phyloP scores from a whole-genome alignment of 2,888 invertebrate species.

The Parthenolecanium corni region DNA sequence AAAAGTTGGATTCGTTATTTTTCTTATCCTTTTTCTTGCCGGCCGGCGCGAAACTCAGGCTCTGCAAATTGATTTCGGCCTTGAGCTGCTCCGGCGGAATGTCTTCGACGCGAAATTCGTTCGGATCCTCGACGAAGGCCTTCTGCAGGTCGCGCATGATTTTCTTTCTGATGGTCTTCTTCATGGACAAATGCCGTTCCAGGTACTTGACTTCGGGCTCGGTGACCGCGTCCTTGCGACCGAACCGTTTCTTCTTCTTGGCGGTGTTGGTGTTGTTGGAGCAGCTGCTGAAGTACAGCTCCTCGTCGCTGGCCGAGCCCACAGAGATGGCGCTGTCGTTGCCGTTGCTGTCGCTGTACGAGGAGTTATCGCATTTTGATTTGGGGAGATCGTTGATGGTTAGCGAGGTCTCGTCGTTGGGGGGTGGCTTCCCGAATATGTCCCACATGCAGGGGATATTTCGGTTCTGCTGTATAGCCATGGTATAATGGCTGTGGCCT shows the following conservation, averaged over 20 bases:
- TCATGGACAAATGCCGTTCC: slow-evolving; percentile 73
- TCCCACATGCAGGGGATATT: slow-evolving; percentile 66
- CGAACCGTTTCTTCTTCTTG: slow-evolving; percentile 34
- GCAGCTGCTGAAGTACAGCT: slow-evolving; percentile 33
- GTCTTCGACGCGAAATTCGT: slow-evolving; percentile 58
- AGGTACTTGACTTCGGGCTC: slow-evolving; percentile 61
- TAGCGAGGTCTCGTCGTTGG: slow-evolving; percentile 39
- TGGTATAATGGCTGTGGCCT: slow-evolving; percentile 2
- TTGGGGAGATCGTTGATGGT: slow-evolving; percentile 38
- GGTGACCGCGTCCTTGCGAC: slow-evolving; percentile 54
- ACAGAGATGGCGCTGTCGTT: slow-evolving; percentile 40
- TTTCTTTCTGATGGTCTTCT: slow-evolving; percentile 73
- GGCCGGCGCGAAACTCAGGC: slow-evolving; percentile 48
- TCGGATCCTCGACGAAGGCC: slow-evolving; percentile 58
- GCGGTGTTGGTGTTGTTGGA: slow-evolving; percentile 34
- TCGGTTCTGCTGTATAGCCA: slow-evolving; percentile 37
- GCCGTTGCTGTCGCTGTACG: slow-evolving; percentile 38
- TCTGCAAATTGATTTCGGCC: slow-evolving; percentile 54
- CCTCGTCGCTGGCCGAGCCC: slow-evolving; percentile 40
- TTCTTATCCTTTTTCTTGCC: slow-evolving; percentile 43
- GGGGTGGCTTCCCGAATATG: slow-evolving; percentile 45
- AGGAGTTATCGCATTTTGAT: slow-evolving; percentile 38
- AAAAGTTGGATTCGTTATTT: slow-evolving; percentile 49
- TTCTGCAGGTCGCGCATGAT: slow-evolving; percentile 73
- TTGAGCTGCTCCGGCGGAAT: slow-evolving; percentile 53